Percentiles rank a stretch among this genome's conserved stretches.
Evolutionary conservation across 2,888 invertebrate species (phyloP).

Genomic region (Sarcophaga rosellei): DNA sequence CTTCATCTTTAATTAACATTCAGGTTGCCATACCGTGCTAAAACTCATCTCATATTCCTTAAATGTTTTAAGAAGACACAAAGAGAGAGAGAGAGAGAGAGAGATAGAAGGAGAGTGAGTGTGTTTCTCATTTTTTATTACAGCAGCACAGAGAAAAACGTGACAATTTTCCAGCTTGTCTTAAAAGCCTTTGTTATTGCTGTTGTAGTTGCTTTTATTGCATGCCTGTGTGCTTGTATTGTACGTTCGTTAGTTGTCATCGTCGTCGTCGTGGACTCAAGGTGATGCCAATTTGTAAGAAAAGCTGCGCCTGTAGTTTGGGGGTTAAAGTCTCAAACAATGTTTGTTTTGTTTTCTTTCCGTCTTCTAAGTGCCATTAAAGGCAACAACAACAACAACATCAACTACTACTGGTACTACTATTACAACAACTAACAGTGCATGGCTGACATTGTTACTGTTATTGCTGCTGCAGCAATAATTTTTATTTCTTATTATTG

Average conservation of each 20-base stretch:
- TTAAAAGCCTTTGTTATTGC: background rate
- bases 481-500: slow-evolving; percentile 17
- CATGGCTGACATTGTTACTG: no score
- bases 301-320: slow-evolving; percentile 9
- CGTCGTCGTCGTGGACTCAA: slow-evolving; percentile 16
- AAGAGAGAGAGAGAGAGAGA: background rate
- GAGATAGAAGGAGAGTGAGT: background rate
- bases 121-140: slow-evolving; percentile 38
- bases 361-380: slow-evolving; percentile 39
- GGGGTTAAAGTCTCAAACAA: slow-evolving; percentile 46
- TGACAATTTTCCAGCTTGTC: slow-evolving; percentile 51
- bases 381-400: slow-evolving; percentile 30
- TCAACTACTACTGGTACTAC: slow-evolving; percentile 8
- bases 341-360: slow-evolving; percentile 1
- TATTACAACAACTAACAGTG: background rate
- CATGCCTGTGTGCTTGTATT: background rate
- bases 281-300: slow-evolving; percentile 60
- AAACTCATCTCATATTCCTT: slow-evolving; percentile 9
- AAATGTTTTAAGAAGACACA: slow-evolving; percentile 42
- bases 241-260: slow-evolving; percentile 5
- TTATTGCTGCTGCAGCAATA: no score
- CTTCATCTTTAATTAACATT: background rate
- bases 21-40: background rate
- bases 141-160: slow-evolving; percentile 32
- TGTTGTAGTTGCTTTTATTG: background rate